Evolutionary conservation across 2,888 invertebrate genomes (phyloP).

Genomic region (Andrena praecox): DNA sequence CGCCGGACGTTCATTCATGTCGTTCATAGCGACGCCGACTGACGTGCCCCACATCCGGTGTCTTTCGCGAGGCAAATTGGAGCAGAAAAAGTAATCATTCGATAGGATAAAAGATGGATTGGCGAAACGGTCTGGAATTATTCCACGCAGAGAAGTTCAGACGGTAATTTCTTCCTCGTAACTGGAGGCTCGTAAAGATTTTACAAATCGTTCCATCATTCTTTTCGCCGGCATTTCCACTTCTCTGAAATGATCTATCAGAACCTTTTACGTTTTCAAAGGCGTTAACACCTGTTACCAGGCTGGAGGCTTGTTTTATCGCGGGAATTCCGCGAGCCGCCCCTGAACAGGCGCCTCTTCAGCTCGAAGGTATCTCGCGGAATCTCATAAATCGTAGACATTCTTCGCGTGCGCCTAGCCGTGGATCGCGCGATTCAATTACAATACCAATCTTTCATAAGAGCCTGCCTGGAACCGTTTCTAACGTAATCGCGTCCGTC

Average conservation of each 20-base stretch:
- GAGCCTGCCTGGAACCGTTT: constrained; percentile 9
- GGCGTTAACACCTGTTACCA: constrained; percentile 59
- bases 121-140: constrained; percentile 1
- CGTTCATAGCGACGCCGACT: background rate
- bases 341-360: constrained; percentile 38
- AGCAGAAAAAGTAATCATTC: constrained; percentile 43
- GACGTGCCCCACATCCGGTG: background rate
- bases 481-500: constrained; percentile 44
- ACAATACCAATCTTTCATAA: constrained; percentile 68
- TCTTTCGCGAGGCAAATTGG: constrained; percentile 40
- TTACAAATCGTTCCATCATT: constrained; percentile 34
- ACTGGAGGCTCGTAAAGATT: constrained; percentile 18
- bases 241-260: constrained; percentile 53
- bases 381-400: constrained; percentile 71
- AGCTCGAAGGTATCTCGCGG: constrained; percentile 45
- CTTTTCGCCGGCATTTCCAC: constrained; percentile 1
- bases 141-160: constrained; percentile 25
- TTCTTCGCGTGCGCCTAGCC: constrained; percentile 59
- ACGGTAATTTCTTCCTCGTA: constrained; percentile 22
- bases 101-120: constrained; percentile 6
- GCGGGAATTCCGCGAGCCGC: constrained; percentile 50
- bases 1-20: constrained; percentile 43
- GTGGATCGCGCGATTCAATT: constrained; percentile 66
- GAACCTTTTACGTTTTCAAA: constrained; percentile 44
- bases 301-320: constrained; percentile 52